Evolutionary conservation across 2,797 vertebrate species (phyloP), one percentile per base, ranked within the genome.

Genomic region (Gymnothorax javanicus): DNA sequence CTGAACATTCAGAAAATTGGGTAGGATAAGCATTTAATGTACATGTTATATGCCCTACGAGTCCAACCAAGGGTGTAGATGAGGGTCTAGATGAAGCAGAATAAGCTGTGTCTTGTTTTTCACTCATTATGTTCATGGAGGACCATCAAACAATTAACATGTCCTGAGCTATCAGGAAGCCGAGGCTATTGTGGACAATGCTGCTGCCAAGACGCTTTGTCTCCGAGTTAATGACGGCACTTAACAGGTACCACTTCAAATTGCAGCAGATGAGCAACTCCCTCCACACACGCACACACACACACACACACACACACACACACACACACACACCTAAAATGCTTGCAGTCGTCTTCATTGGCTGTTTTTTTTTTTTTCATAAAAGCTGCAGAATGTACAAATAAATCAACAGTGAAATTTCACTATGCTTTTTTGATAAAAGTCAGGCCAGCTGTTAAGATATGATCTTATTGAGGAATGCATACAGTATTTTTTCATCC

Each of bases 151-250:
- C 90, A 90, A 92, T 91, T 89, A 88, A 62, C 89, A 90, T 91
- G 90, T 90, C 81, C 87, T 62, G 84, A 85, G 82, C 86, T 81
- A 69, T 87, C 92, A 93, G 92, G 92, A 92, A 92, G 85, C 87
- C 84, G 69, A 86, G 82, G 79, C 85, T 15, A 13, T 11, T 33
- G 87, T 50, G 87, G 88, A 92, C 91, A 92, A 92, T 89, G 89
- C 84, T 86, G 85, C 86, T 87, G 89, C 88, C 84, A 89, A 92
- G 92, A 93, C 92, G 83, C 88, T 85, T 90, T 90, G 92, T 90
- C 92, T 93, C 92, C 91, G 88, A 67, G 71, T 91, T 92, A 92
- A 93, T 91, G 91, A 89, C 82, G 7, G 86, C 89, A 90, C 90
- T 93, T 93, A 90, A 86, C 90, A 92, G 91, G 91, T 92, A 91